phyloP scores from a whole-genome alignment of 2,797 vertebrate species.

The Prunella strophiata region DNA sequence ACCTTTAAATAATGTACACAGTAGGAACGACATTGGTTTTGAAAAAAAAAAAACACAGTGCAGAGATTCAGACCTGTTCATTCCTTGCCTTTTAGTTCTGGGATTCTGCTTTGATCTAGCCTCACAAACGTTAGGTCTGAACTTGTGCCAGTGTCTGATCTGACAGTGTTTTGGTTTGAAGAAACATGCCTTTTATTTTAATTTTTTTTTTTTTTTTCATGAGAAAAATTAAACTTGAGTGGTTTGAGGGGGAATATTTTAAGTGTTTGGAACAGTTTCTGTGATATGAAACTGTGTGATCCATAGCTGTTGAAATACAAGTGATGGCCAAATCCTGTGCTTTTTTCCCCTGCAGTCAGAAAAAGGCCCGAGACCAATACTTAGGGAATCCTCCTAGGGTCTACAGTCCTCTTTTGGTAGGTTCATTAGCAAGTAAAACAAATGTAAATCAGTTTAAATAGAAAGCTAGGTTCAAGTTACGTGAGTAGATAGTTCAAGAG shows the following conservation, averaged over 20 bases:
- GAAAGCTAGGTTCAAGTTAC: neutral
- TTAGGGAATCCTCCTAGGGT: neutral
- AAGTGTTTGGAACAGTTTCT: neutral
- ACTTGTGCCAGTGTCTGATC: conserved; percentile 46
- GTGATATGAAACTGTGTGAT: neutral
- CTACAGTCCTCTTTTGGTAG: neutral
- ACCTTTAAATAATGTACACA: neutral
- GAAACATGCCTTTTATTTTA: neutral
- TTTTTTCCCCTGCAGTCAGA: neutral
- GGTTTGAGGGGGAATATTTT: neutral
- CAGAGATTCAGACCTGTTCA: neutral
- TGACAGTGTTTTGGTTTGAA: conserved; percentile 34
- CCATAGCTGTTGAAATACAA: neutral
- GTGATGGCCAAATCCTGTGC: neutral
- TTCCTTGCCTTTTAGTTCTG: neutral
- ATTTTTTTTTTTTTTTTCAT: neutral
- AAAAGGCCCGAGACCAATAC: neutral
- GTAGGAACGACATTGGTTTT: neutral
- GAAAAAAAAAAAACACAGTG: neutral
- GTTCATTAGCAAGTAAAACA: neutral
- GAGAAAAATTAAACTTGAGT: conserved; percentile 10
- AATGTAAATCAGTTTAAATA: neutral
- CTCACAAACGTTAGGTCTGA: conserved; percentile 4
- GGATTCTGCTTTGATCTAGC: conserved; percentile 14
- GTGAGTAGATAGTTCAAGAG: neutral